These are phyloP conservation scores for Dolomedes plantarius DNA, from an alignment of 2,888 invertebrate species.

Conservation along the genomic window DNA sequence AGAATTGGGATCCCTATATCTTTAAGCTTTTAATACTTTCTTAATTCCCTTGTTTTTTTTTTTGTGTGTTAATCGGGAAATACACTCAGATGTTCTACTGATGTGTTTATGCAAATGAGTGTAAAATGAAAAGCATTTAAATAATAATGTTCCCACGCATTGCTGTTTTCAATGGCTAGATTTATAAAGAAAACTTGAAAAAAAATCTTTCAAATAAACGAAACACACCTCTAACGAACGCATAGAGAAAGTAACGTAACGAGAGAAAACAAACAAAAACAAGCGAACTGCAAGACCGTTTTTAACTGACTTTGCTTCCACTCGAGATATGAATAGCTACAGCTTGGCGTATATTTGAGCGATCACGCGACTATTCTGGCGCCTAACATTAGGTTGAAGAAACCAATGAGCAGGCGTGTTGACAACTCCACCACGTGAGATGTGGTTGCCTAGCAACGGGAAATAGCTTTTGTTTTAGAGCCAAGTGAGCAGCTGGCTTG, in stretches of 20 bases:
- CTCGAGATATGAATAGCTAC: not conserved
- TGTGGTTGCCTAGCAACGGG: conserved; percentile 65
- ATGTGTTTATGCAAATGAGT: too few relatives aligned
- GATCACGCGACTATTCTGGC: conserved; percentile 15
- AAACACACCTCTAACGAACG: too few relatives aligned
- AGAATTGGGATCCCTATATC: too few relatives aligned
- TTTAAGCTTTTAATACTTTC: too few relatives aligned
- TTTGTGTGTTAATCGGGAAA: too few relatives aligned
- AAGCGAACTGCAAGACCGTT: not conserved
- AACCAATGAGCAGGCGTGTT: conserved; percentile 58
- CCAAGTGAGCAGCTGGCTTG: conserved; percentile 52
- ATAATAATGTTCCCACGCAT: too few relatives aligned
- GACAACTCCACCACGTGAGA: conserved; percentile 60
- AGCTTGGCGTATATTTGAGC: not conserved
- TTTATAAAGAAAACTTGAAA: too few relatives aligned
- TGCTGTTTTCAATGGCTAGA: too few relatives aligned
- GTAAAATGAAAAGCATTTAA: too few relatives aligned
- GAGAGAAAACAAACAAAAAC: not conserved
- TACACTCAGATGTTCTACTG: too few relatives aligned
- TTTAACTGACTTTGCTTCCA: not conserved
- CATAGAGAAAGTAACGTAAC: not conserved
- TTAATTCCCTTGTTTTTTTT: too few relatives aligned
- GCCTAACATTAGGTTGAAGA: not conserved
- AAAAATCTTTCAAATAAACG: too few relatives aligned
- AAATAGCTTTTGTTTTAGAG: conserved; percentile 44